These are phyloP conservation scores for Genyomyrus donnyi DNA, from an alignment of 2,113 vertebrate species.

Conservation along the genomic window DNA sequence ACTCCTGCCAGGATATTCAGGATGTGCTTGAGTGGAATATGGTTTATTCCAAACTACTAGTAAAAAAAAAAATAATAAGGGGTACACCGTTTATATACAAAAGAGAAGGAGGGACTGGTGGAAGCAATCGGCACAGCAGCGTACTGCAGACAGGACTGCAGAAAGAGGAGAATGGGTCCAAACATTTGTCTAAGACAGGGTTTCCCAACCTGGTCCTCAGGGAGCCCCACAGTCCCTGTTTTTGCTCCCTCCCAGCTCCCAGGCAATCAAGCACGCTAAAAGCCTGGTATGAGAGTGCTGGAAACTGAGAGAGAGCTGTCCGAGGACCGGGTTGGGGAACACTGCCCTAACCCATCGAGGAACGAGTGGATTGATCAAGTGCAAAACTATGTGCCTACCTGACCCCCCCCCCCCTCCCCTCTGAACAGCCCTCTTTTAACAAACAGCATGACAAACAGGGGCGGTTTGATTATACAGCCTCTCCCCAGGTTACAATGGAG, in stretches of 20 bases:
- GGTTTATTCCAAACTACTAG: neutral
- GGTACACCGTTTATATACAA: neutral
- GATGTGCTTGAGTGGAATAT: neutral
- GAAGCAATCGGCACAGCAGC: neutral
- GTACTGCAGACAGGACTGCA: neutral
- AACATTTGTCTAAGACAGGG: neutral
- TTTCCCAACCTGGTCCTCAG: neutral
- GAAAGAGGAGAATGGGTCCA: neutral
- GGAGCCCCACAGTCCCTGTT: no score
- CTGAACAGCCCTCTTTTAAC: neutral
- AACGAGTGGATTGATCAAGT: neutral
- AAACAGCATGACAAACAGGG: neutral
- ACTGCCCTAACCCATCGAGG: neutral
- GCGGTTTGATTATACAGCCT: neutral
- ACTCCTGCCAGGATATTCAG: neutral
- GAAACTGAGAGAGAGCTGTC: neutral
- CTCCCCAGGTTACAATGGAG: no score
- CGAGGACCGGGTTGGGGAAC: neutral
- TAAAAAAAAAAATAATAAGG: neutral
- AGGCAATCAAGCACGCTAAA: neutral
- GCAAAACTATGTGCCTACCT: neutral
- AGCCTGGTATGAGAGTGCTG: neutral
- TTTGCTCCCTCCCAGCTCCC: neutral
- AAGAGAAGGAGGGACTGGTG: neutral
- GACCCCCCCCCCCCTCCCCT: neutral